Conservation (phyloP, 2,888 invertebrate genomes). For the Parnassius orleans region DNA sequence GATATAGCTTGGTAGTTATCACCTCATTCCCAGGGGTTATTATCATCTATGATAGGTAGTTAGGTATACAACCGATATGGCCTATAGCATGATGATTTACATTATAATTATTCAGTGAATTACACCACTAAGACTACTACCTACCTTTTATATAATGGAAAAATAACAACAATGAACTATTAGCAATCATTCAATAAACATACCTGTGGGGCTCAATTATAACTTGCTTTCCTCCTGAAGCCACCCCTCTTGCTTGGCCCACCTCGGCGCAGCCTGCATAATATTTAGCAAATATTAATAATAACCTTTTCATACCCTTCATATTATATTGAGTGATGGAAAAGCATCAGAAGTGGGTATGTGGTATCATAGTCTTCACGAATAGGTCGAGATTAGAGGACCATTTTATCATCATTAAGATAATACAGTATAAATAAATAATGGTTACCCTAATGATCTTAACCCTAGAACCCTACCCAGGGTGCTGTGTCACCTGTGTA, state of each 20-base stretch:
- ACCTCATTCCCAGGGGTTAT: no score
- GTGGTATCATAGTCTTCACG: conserved; percentile 77
- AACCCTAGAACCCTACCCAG: no score
- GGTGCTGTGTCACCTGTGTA: no score
- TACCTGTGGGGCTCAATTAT: conserved; percentile 96
- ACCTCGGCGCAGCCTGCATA: conserved; percentile 53
- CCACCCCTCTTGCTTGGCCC: conserved; percentile 70
- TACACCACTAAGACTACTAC: no score
- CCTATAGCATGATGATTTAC: no score
- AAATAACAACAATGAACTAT: no score
- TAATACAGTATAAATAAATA: background rate
- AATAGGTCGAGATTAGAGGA: conserved; percentile 79
- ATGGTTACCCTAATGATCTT: no score
- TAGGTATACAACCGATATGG: no score
- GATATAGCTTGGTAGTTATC: no score
- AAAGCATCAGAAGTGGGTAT: conserved; percentile 73
- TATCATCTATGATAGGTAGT: no score
- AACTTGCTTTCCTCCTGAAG: conserved; percentile 95
- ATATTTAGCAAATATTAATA: conserved; percentile 35
- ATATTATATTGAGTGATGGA: conserved; percentile 32
- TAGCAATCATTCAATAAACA: conserved; percentile 27
- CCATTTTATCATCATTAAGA: conserved; percentile 64
- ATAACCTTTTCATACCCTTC: background rate
- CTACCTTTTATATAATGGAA: no score
- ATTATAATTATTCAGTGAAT: no score